Evolutionary conservation across 2,113 vertebrate species (phyloP).

Genomic region (Odontesthes bonariensis): DNA sequence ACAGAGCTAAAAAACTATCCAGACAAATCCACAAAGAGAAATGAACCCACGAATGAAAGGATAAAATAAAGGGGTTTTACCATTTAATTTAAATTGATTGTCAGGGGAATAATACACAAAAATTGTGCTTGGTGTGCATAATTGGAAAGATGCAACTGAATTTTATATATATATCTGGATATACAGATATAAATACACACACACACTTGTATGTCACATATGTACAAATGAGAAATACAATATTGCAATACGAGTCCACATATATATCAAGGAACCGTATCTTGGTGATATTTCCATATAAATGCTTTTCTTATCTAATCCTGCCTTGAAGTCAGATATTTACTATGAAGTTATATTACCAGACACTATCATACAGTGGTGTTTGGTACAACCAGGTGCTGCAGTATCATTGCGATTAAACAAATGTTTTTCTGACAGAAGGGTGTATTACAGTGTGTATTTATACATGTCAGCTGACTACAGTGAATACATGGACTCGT

Average conservation of each 20-base stretch:
- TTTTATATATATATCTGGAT: constrained; percentile 26
- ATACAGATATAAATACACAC: constrained; percentile 23
- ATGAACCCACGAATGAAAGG: constrained; percentile 19
- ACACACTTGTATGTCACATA: constrained; percentile 68
- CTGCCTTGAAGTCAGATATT: constrained; percentile 28
- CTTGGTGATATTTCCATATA: constrained; percentile 41
- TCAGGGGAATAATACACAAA: constrained; percentile 73
- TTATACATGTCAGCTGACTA: constrained; percentile 13
- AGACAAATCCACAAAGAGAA: constrained; percentile 15
- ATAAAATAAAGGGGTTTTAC: constrained; percentile 71
- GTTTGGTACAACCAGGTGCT: constrained; percentile 20
- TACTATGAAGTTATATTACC: constrained; percentile 14
- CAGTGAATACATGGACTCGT: not conserved
- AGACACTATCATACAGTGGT: constrained; percentile 11
- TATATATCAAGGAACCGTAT: constrained; percentile 49
- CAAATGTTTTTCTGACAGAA: constrained; percentile 12
- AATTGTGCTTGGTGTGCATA: constrained; percentile 63
- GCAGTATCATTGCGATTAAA: constrained; percentile 51
- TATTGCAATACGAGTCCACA: constrained; percentile 58
- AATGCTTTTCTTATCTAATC: constrained; percentile 11
- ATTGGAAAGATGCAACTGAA: constrained; percentile 62
- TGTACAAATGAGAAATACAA: constrained; percentile 73
- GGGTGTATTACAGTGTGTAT: constrained; percentile 14
- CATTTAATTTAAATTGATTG: constrained; percentile 82
- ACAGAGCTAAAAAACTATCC: constrained; percentile 3